Conservation (phyloP, 2,888 invertebrate genomes). For the Rambutsinella grinnellia region DNA sequence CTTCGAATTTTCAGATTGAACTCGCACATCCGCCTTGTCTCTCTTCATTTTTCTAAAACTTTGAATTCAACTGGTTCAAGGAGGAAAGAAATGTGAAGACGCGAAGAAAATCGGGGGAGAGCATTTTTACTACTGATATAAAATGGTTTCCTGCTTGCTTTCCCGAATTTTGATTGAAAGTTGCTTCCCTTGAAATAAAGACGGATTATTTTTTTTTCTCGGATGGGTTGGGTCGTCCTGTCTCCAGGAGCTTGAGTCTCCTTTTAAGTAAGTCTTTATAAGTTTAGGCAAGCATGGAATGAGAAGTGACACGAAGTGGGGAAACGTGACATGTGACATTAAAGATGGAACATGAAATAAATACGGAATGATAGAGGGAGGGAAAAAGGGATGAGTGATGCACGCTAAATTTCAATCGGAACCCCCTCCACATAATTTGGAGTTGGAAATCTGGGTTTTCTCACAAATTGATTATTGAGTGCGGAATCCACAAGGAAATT, state of each 20-base stretch:
- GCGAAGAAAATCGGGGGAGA: neutral
- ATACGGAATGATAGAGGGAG: conserved; percentile 27
- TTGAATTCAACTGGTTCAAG: neutral
- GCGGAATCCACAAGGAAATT: too few relatives aligned
- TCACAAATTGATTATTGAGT: too few relatives aligned
- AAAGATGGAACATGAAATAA: conserved; percentile 39
- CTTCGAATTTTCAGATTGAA: neutral
- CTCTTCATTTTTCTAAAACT: neutral
- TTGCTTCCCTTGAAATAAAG: conserved; percentile 29
- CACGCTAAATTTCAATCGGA: too few relatives aligned
- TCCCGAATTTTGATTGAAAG: conserved; percentile 21
- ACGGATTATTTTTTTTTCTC: conserved; percentile 38
- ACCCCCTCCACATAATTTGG: too few relatives aligned
- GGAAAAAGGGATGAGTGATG: neutral
- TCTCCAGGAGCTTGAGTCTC: neutral
- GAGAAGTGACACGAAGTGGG: conserved; percentile 44
- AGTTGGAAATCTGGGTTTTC: too few relatives aligned
- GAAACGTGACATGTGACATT: conserved; percentile 44
- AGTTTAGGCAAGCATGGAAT: conserved; percentile 48
- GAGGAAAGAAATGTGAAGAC: neutral
- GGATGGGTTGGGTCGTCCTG: neutral
- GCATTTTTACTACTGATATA: neutral
- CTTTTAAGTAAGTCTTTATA: conserved; percentile 40
- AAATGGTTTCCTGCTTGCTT: neutral
- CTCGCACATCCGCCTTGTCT: neutral